phyloP scores from a whole-genome alignment of 2,113 vertebrate genomes.

The Anoura caudifer region DNA sequence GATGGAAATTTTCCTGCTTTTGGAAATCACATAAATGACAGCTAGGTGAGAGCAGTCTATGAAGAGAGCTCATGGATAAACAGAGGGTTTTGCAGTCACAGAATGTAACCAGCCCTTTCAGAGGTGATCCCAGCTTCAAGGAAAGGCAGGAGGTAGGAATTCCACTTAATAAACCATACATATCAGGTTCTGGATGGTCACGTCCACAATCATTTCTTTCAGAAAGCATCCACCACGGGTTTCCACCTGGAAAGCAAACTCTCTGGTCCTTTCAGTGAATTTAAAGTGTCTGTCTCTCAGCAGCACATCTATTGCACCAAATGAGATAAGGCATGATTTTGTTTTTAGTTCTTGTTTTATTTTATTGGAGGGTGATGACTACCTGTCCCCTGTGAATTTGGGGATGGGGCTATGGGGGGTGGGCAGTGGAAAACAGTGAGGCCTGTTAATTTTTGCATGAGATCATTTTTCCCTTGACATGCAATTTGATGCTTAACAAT shows the following conservation, averaged over 20 bases:
- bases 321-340: slow-evolving; percentile 25
- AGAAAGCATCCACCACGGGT: neutral
- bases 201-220: neutral
- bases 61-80: neutral
- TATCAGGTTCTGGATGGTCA: neutral
- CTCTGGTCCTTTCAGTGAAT: neutral
- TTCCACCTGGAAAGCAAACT: slow-evolving; percentile 5
- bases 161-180: neutral
- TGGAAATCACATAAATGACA: slow-evolving; percentile 39
- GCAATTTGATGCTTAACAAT: slow-evolving; percentile 71
- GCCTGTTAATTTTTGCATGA: slow-evolving; percentile 67
- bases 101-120: neutral
- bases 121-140: neutral
- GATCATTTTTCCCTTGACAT: slow-evolving; percentile 64
- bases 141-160: neutral
- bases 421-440: slow-evolving; percentile 15
- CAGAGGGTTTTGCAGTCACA: neutral
- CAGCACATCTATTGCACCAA: neutral
- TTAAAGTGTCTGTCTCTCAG: neutral
- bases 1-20: neutral
- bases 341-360: slow-evolving; percentile 42
- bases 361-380: slow-evolving; percentile 32
- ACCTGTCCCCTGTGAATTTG: neutral
- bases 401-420: neutral
- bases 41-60: slow-evolving; percentile 1